Conservation (phyloP, 1,140 invertebrate species). For the Cepaea nemoralis region DNA sequence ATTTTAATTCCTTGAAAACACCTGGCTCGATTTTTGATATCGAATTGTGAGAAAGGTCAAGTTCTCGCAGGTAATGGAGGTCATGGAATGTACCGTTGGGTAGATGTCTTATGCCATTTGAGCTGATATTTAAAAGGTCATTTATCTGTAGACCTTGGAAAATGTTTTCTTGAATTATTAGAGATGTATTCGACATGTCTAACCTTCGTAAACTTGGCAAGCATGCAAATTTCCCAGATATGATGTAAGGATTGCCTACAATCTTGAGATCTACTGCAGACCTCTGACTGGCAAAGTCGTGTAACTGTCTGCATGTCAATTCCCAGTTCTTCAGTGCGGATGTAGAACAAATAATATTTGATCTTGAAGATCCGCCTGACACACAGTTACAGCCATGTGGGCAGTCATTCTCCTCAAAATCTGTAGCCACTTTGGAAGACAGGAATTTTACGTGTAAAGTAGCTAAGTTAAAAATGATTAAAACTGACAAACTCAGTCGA, state of each 20-base stretch:
- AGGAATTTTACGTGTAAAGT: background rate
- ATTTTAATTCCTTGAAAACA: conserved; percentile 48
- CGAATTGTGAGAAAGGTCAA: conserved; percentile 55
- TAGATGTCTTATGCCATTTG: conserved; percentile 42
- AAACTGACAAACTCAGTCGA: background rate
- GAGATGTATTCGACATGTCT: background rate
- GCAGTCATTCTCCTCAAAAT: background rate
- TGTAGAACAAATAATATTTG: background rate
- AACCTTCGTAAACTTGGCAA: conserved; percentile 11
- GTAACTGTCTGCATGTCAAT: background rate
- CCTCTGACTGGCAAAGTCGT: background rate
- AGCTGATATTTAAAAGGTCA: conserved; percentile 41
- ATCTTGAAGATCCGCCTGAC: background rate
- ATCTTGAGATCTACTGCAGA: background rate
- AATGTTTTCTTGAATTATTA: background rate
- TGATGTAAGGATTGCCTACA: background rate
- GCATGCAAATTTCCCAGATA: background rate
- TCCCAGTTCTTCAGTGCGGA: background rate
- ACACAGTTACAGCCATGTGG: background rate
- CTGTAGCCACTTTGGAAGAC: background rate
- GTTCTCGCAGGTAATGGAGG: conserved; percentile 25
- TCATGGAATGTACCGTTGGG: conserved; percentile 32
- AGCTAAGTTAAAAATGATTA: background rate
- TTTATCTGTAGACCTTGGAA: conserved; percentile 39
- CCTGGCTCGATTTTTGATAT: conserved; percentile 35